Base-by-base conservation (phyloP, 2,888 invertebrate genomes). In the Acutogordius australiensis region DNA sequence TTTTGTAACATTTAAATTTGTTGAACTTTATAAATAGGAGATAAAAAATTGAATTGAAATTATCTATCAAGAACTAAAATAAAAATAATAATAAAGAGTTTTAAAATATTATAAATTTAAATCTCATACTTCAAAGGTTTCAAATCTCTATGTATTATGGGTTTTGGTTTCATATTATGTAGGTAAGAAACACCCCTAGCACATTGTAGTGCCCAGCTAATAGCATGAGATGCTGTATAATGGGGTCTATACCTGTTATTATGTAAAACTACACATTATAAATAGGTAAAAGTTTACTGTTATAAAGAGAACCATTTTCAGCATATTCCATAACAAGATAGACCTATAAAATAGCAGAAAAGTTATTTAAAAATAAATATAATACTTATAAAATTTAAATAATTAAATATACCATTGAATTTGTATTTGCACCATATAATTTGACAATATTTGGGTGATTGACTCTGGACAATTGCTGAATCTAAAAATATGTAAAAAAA, bases 261-360 rank as follows among this genome's bases (percentile, higher is more conserved):
- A 66, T 90, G 88, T 2, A 91, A 75, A 61, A 90, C 85, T 79
- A 67, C 61, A 67, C 63, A 0, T 62, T 60, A 61, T 37, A 21
- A 18, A 45, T 30, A 59, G 26, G 13, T 62, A 30, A 64, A 62
- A 62, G 61, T 13, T 67, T 69, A 80, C 80, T 77, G 73, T 90
- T 85, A 70, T 88, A 88, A 60, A 94, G 73, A 0, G 91, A 91
- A 45, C 94, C 94, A 62, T 90, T 88, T 73, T 94, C 91, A 4
- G 91, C 91, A 73, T 84, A 91, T 70, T 97, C 97, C 88, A 97
- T 90, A 2, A 97, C 84, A 61, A 97, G 77, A 70, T 84, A 51
- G 8, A 51, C 51, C 51, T 51, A n/a, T 21, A 51, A 23, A n/a
- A n/a, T n/a, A n/a, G n/a, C n/a, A n/a, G n/a, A n/a, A n/a, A n/a